Base-by-base conservation (phyloP, 1,140 invertebrate genomes). In the Heliconius nattereri region DNA sequence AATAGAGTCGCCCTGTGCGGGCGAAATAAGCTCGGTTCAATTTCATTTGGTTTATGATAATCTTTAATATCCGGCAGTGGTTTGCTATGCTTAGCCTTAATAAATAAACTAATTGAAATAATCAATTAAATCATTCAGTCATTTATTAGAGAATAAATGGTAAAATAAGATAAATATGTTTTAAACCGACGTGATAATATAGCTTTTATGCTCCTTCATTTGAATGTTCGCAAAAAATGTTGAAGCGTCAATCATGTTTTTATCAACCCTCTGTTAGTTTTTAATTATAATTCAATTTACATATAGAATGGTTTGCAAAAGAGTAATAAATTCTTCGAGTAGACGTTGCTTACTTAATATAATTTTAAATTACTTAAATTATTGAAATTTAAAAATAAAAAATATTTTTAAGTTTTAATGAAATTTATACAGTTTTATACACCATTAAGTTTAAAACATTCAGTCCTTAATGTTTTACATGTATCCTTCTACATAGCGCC, bases 1-100 rank as follows among this genome's bases (percentile, higher is more conserved):
- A 92, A 91, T 92, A 92, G 90, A 89, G 87, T 84, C 92, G 89
- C 89, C 87, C 83, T 91, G 92, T 92, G 91, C 89, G 92, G 89
- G 86, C 87, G 54, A 71, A 84, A 80, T 84, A 83, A 82, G 87
- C 83, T 86, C 91, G 87, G 89, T 91, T 85, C 86, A 85, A 88
- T 86, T 91, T 89, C 87, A 90, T 89, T 88, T 89, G 88, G 84
- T 91, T 91, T 91, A 91, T 92, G 89, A 91, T 92, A 92, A 93
- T 92, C 90, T 91, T 86, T 85, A 90, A 92, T 93, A 92, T 93
- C 91, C 90, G 90, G 89, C 86, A 84, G 84, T 81, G 83, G 84
- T 81, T 75, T 81, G 81, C 84, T 71, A 66, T 66, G 23, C 23
- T 26, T 5, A 29, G 57, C 0, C 2, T 66, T 66, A 66, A 13